Evolutionary conservation across 2,113 vertebrate species (phyloP).

Genomic region (Misgurnus anguillicaudatus): DNA sequence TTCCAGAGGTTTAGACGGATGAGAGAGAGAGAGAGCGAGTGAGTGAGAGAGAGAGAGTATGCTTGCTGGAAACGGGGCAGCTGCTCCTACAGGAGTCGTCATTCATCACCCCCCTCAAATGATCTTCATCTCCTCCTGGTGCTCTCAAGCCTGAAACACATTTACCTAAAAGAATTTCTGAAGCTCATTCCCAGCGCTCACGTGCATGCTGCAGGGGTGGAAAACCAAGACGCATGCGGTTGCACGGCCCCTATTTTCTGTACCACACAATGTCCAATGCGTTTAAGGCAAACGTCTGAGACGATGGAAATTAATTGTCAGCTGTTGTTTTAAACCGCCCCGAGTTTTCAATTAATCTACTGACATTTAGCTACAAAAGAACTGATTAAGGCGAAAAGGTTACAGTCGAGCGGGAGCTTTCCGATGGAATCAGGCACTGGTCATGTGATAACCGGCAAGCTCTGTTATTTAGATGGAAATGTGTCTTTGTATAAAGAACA

Average conservation of each 20-base stretch:
- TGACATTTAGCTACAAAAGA: slow-evolving; percentile 72
- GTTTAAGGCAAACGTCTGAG: slow-evolving; percentile 12
- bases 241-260: not conserved
- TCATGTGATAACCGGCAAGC: slow-evolving; percentile 31
- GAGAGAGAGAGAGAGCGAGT: slow-evolving; percentile 37
- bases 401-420: slow-evolving; percentile 52
- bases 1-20: slow-evolving; percentile 36
- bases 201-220: not conserved
- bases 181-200: slow-evolving; percentile 22
- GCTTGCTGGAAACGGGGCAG: slow-evolving; percentile 67
- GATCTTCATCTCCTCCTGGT: slow-evolving; percentile 65
- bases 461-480: slow-evolving; percentile 47
- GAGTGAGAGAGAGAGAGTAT: slow-evolving; percentile 45
- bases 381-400: slow-evolving; percentile 69
- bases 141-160: slow-evolving; percentile 66
- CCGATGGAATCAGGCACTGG: slow-evolving; percentile 21
- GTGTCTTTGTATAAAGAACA: slow-evolving; percentile 35
- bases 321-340: slow-evolving; percentile 57
- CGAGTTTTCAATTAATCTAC: slow-evolving; percentile 61
- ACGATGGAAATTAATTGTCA: slow-evolving; percentile 58
- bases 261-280: not conserved
- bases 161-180: slow-evolving; percentile 65
- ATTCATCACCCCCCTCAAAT: slow-evolving; percentile 64
- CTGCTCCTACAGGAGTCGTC: slow-evolving; percentile 63
- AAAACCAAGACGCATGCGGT: not conserved